phyloP scores from a whole-genome alignment of 1,140 invertebrate genomes.

The Lamellibrachia luymesi region DNA sequence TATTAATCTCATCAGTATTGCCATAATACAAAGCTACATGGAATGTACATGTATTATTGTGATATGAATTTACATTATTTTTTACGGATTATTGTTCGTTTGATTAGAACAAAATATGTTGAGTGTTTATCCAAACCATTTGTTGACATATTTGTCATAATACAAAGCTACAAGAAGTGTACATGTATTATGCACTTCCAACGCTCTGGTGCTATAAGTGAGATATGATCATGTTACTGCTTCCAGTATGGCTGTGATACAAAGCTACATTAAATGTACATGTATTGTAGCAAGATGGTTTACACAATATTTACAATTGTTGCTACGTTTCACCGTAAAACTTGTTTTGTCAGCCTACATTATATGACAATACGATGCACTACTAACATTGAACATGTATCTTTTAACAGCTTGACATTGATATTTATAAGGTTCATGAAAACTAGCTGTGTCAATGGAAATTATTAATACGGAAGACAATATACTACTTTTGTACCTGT shows the following conservation, averaged over 20 bases:
- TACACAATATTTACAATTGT: conserved; percentile 1
- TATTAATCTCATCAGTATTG: not conserved
- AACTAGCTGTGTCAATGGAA: not conserved
- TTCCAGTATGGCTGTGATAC: not conserved
- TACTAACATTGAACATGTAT: not conserved
- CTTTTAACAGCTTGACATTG: not conserved
- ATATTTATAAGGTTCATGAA: not conserved
- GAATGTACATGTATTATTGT: conserved; percentile 5
- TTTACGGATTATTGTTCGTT: not conserved
- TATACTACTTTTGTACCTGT: not conserved
- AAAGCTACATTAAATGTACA: conserved; percentile 1
- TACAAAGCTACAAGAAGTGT: conserved; percentile 1
- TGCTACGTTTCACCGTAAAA: not conserved
- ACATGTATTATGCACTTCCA: not conserved
- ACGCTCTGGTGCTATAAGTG: not conserved
- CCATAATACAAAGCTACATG: not conserved
- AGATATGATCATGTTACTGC: not conserved
- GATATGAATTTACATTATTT: not conserved
- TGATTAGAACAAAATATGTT: not conserved
- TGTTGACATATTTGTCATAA: not conserved
- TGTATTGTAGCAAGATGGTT: not conserved
- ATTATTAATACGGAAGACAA: not conserved
- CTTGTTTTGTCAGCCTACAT: not conserved
- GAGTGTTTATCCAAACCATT: not conserved
- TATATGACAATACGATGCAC: not conserved